Percentiles rank a stretch among this genome's conserved stretches.
Evolutionary conservation across 2,888 invertebrate species (phyloP).

Genomic region (Drosophila engyochracea): DNA sequence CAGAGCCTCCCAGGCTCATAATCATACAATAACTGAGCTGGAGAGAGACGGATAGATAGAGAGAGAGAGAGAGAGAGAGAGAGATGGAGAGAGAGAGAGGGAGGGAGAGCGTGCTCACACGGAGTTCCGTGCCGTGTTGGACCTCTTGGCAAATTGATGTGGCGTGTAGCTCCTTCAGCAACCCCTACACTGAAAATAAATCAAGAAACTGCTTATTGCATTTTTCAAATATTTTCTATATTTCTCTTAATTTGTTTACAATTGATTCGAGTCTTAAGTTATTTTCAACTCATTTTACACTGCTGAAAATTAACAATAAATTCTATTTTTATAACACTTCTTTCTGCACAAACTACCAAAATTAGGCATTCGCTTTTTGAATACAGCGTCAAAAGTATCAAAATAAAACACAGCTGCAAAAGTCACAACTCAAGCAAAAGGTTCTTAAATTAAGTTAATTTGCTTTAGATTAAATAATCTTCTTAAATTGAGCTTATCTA

Average conservation of each 20-base stretch:
- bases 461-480: fast-evolving
- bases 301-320: not conserved
- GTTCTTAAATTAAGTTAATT: not conserved
- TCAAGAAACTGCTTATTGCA: not conserved
- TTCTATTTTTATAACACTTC: not conserved
- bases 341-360: not conserved
- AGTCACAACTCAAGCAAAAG: not conserved
- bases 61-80: not conserved
- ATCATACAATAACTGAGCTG: not conserved
- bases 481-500: not conserved
- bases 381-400: not conserved
- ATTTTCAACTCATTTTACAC: too few species aligned
- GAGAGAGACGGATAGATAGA: not conserved
- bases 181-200: constrained; percentile 3
- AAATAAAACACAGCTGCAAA: not conserved
- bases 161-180: constrained; percentile 10
- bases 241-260: not conserved
- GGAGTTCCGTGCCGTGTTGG: constrained; percentile 29
- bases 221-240: not conserved
- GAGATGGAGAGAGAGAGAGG: not conserved
- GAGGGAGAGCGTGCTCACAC: constrained; percentile 12
- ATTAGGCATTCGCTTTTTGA: not conserved
- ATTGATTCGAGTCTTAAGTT: not conserved
- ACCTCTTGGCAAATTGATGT: constrained; percentile 35
- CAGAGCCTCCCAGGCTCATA: constrained; percentile 6